Conservation (phyloP, 1,140 invertebrate genomes). For the Diploscapter pachys region DNA sequence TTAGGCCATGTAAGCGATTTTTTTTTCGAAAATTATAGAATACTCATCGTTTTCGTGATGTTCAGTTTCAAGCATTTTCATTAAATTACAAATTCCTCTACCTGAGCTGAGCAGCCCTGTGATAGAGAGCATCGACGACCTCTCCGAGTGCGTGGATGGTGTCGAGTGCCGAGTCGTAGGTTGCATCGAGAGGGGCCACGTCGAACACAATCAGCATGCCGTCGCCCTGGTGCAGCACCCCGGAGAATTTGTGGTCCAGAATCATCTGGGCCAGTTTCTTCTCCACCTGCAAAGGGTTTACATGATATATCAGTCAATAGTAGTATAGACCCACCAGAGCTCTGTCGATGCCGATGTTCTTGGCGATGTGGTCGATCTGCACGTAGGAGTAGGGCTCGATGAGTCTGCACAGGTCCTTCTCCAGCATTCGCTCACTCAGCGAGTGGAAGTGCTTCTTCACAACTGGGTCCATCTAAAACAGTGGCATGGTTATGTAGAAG, state of each 20-base stretch:
- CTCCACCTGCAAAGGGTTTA: slow-evolving; percentile 67
- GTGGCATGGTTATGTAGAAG: neutral
- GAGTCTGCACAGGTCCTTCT: slow-evolving; percentile 95
- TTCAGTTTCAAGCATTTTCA: too few relatives aligned
- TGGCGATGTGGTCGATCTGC: slow-evolving; percentile 77
- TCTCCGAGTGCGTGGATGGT: slow-evolving; percentile 98
- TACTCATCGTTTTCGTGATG: too few relatives aligned
- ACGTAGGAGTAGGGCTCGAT: slow-evolving; percentile 98
- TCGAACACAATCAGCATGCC: slow-evolving; percentile 96
- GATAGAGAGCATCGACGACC: slow-evolving; percentile 61
- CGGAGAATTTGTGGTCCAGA: slow-evolving; percentile 87
- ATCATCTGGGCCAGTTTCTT: slow-evolving; percentile 99
- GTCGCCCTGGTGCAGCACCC: slow-evolving; percentile 94
- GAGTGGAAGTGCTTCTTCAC: slow-evolving; percentile 91
- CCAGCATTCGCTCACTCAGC: slow-evolving; percentile 95
- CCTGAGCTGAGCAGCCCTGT: slow-evolving; percentile 21
- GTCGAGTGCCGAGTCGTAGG: slow-evolving; percentile 91
- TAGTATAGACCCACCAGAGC: slow-evolving; percentile 59
- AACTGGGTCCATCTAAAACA: slow-evolving; percentile 73
- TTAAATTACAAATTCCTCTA: neutral
- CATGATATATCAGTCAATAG: too few relatives aligned
- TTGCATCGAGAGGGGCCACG: slow-evolving; percentile 86
- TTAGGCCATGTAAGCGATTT: too few relatives aligned
- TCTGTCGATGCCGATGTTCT: slow-evolving; percentile 70
- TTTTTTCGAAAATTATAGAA: too few relatives aligned